Conservation (phyloP, 2,888 invertebrate species). For the Pristionchus arcanus region DNA sequence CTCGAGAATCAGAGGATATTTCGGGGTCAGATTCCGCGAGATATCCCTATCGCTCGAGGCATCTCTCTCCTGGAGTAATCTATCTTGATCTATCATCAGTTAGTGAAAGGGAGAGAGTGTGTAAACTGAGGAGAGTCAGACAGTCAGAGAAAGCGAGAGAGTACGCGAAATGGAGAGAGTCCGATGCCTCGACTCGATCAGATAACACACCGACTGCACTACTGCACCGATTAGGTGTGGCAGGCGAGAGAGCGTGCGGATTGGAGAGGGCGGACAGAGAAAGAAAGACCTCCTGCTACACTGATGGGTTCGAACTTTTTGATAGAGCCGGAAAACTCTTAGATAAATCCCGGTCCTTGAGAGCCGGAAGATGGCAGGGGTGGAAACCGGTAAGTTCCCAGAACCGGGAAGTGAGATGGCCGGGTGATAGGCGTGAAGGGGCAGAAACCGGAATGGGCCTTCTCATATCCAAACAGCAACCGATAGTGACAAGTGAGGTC, state of each 20-base stretch:
- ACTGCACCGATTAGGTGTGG: constrained; percentile 34
- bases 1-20: neutral
- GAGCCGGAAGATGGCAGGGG: too few species aligned
- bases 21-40: neutral
- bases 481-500: neutral
- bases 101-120: neutral
- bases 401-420: neutral
- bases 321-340: too few species aligned
- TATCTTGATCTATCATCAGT: neutral
- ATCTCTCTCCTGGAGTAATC: neutral
- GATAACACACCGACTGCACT: neutral
- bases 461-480: neutral
- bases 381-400: too few species aligned
- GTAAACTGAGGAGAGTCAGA: neutral
- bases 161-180: neutral
- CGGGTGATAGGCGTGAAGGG: constrained; percentile 7
- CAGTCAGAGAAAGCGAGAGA: neutral
- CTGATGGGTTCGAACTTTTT: neutral
- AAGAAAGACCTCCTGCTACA: neutral
- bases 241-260: neutral
- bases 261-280: neutral
- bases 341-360: too few species aligned
- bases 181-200: neutral
- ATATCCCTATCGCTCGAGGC: constrained; percentile 23
- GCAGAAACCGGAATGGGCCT: neutral